Evolutionary conservation across 1,140 invertebrate species (phyloP).

Genomic region (Euwallacea fornicatus): DNA sequence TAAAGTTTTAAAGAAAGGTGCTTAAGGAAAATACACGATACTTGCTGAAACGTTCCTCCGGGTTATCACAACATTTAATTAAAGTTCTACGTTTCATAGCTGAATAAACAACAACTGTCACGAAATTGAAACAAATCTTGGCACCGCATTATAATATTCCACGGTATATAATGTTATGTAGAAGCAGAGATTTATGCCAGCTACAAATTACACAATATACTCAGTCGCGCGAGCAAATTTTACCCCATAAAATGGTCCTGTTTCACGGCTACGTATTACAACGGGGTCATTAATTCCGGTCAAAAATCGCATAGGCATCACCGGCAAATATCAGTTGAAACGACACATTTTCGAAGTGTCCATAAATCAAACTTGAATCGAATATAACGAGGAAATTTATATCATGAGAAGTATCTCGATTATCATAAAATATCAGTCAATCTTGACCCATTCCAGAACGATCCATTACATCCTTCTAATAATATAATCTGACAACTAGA

Average conservation of each 20-base stretch:
- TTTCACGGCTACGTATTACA: too few species aligned
- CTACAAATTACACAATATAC: slow-evolving; percentile 9
- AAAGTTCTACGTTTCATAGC: too few species aligned
- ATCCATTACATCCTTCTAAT: slow-evolving; percentile 9
- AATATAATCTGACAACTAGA: slow-evolving; percentile 12
- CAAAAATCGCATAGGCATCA: too few species aligned
- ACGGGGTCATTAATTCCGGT: too few species aligned
- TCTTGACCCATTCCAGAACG: slow-evolving; percentile 5
- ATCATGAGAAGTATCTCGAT: neutral
- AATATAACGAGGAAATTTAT: neutral
- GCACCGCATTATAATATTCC: neutral
- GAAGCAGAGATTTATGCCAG: neutral
- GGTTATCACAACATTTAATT: too few species aligned
- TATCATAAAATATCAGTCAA: slow-evolving; percentile 18
- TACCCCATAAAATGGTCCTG: neutral
- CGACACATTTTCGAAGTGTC: too few species aligned
- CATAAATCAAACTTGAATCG: too few species aligned
- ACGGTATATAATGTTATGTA: neutral
- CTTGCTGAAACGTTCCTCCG: too few species aligned
- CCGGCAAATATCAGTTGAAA: too few species aligned
- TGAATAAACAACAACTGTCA: neutral
- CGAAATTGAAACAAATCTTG: slow-evolving; percentile 8
- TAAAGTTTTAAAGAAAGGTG: too few species aligned
- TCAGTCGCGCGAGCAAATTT: neutral
- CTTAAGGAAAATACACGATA: too few species aligned